Base-by-base conservation (phyloP, 2,113 vertebrate species). In the Malurus melanocephalus region DNA sequence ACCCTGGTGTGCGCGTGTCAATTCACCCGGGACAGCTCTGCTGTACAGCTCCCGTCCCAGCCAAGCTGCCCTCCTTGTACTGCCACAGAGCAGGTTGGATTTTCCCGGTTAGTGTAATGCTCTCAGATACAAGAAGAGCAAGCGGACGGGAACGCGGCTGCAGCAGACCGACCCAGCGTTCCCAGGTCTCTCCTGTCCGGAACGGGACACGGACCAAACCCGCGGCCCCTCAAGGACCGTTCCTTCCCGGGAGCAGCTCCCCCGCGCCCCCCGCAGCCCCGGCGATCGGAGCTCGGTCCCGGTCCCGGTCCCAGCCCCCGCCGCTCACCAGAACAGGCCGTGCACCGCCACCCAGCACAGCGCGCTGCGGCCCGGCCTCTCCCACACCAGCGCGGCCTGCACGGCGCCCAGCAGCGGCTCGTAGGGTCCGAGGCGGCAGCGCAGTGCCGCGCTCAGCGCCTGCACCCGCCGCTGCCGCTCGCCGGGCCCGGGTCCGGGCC, bases 261-360 rank as follows among this genome's bases (percentile, higher is more conserved):
- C 17, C 22, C 16, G 7, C 13, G 10, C 4, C 3, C 9, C 46
- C 5, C 51, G 22, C 51, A 40, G 57, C 51, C 27, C 22, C 51
- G 13, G 43, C 26, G 11, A 55, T 12, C 4, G 13, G 33, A 11
- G 11, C 24, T 57, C 20, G 30, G 20, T 33, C 33, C 33, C 33
- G 33, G 33, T 33, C 33, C 32, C 45, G 13, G 11, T 35, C 3
- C 24, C 40, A 4, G 18, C 7, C 48, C 48, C 48, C 28, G n/a
- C 19, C n/a, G 30, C 84, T 86, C 66, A 86, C 84, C 84, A 86
- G 57, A 86, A 78, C 56, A 86, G 74, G 83, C 83, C 83, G 56
- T 86, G 83, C 49, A 69, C 65, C 24, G 33, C 83, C 65, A 4
- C 64, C 83, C 82, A 76, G 46, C 82, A 85, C 62, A 85, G 72